Conservation (phyloP, 2,113 vertebrate genomes). For the Chaenogobius annularis region DNA sequence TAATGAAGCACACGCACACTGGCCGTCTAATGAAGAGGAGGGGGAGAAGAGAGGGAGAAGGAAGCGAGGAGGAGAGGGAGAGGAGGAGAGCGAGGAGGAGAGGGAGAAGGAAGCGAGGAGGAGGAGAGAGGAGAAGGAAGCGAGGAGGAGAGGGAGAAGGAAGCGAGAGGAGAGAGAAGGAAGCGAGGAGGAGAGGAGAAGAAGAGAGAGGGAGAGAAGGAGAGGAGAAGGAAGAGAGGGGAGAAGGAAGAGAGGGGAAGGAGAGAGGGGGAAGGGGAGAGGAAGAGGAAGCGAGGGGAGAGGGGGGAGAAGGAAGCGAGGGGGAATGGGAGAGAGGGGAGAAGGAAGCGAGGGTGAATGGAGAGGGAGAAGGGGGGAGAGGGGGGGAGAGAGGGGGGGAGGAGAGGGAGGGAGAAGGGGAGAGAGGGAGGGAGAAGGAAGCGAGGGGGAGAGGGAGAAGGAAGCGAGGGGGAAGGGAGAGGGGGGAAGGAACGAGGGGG, state of each 20-base stretch:
- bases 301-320: conserved; percentile 2
- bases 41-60: conserved; percentile 47
- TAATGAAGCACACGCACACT: conserved; percentile 76
- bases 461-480: too few relatives aligned
- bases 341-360: too few relatives aligned
- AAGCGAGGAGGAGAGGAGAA: background rate
- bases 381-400: background rate
- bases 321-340: background rate
- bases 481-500: too few relatives aligned
- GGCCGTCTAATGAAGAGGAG: conserved; percentile 74
- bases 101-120: too few relatives aligned
- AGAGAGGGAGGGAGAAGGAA: too few relatives aligned
- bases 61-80: conserved; percentile 45
- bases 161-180: too few relatives aligned
- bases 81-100: background rate
- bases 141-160: conserved; percentile 51
- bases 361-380: too few relatives aligned
- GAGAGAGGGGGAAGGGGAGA: background rate
- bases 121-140: too few relatives aligned
- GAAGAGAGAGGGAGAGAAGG: background rate
- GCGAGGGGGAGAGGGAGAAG: too few relatives aligned
- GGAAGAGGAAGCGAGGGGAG: conserved; percentile 62
- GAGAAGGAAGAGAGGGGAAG: too few relatives aligned
- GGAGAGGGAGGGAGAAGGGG: too few relatives aligned
- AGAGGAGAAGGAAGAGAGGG: too few relatives aligned